A percentile compares a stretch with the other conserved stretches of the same genome.
phyloP scores from a whole-genome alignment of 2,113 vertebrate genomes.

The Hypomesus transpacificus region DNA sequence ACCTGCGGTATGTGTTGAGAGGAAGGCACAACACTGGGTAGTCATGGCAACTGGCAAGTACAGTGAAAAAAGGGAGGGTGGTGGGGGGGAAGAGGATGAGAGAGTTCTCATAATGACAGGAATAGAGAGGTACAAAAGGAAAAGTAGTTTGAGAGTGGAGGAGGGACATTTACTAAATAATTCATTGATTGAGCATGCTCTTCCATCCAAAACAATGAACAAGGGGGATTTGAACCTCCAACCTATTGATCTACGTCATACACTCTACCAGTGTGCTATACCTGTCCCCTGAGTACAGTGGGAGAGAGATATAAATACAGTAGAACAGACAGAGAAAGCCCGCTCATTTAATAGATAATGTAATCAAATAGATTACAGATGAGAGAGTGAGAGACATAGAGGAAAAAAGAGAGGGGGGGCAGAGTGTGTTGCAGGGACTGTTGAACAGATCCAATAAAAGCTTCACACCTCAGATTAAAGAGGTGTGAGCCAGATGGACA shows the following conservation, averaged over 20 bases:
- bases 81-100: constrained; percentile 26
- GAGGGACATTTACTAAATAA: too few species aligned
- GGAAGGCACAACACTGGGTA: constrained; percentile 68
- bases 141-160: background rate
- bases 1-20: constrained; percentile 68
- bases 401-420: constrained; percentile 4
- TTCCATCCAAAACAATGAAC: too few species aligned
- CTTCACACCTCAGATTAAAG: constrained; percentile 40
- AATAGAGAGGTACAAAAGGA: background rate
- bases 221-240: too few species aligned
- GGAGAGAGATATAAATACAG: too few species aligned
- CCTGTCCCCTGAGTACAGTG: too few species aligned
- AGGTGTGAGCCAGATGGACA: constrained; percentile 33
- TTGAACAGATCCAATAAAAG: constrained; percentile 25
- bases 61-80: constrained; percentile 29
- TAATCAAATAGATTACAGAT: too few species aligned
- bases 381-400: background rate
- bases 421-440: constrained; percentile 11
- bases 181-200: too few species aligned
- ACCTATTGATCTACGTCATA: too few species aligned
- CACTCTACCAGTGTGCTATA: too few species aligned
- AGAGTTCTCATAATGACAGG: constrained; percentile 10
- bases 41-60: constrained; percentile 63
- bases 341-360: too few species aligned
- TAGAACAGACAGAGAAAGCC: too few species aligned